Base-by-base conservation (phyloP, 2,797 vertebrate species). In the Enoplosus armatus region DNA sequence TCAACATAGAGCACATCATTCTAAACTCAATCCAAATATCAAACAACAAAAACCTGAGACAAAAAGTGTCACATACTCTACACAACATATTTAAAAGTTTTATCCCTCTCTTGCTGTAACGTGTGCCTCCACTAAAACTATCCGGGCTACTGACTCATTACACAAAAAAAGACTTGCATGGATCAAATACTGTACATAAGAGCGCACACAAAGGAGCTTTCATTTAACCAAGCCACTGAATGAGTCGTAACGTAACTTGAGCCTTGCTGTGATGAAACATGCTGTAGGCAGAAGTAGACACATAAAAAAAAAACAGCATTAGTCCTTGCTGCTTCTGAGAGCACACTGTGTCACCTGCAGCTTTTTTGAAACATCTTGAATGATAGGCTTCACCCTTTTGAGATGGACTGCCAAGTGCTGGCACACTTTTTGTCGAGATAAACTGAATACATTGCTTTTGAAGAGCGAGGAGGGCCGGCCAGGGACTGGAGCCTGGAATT, bases 401-500 rank as follows among this genome's bases (percentile, higher is more conserved):
- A 86, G 87, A 62, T 22, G 60, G 80, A 66, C 81, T 85, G 77
- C 89, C 89, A 75, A 88, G 90, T 71, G 78, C 87, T 87, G 88
- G 85, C 83, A 86, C 54, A 58, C 82, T 72, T 90, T 87, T 87
- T 88, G 90, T 88, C 75, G 7, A 86, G 84, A 91, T 92, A 87
- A 93, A 87, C 86, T 84, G 87, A 93, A 94, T 87, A 80, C 80
- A 89, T 91, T 70, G 77, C 89, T 84, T 92, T 92, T 93, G 90
- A 93, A 89, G 90, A 89, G 89, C 51, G 43, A 74, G 53, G 41
- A 80, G 67, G 69, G 81, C 68, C 56, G 56, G 79, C 77, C 82
- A 50, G 83, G 62, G 72, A 84, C 72, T 77, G 81, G 73, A 80
- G 86, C 64, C 55, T 76, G 79, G 82, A 82, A 87, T 81, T 89